These are phyloP conservation scores for Acronicta alni DNA, from an alignment of 2,888 invertebrate species.

Conservation along the genomic window DNA sequence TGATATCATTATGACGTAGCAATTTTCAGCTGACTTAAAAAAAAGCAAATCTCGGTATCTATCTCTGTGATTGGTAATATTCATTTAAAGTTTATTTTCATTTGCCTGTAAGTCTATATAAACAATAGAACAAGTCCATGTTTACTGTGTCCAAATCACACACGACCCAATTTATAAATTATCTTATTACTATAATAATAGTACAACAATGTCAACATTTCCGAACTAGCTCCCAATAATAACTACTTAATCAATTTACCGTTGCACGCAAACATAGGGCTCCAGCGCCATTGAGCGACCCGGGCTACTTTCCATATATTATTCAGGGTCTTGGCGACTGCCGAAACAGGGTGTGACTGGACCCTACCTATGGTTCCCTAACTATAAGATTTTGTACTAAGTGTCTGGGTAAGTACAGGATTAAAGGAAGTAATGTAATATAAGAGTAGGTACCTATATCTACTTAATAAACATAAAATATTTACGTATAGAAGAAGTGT, in stretches of 20 bases:
- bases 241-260: constrained; percentile 50
- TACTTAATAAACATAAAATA: no score
- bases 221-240: constrained; percentile 34
- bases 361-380: constrained; percentile 3
- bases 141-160: constrained; percentile 2
- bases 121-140: background rate
- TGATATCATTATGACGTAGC: no score
- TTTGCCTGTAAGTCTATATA: no score
- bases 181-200: constrained; percentile 21
- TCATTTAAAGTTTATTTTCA: no score
- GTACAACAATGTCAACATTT: constrained; percentile 22
- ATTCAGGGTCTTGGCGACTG: constrained; percentile 38
- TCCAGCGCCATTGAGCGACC: constrained; percentile 18
- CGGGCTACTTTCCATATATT: constrained; percentile 43
- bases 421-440: no score
- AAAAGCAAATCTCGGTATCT: no score
- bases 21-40: no score
- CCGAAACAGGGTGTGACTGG: constrained; percentile 35
- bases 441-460: no score
- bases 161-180: background rate
- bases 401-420: background rate
- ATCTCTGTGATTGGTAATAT: no score
- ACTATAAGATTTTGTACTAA: constrained; percentile 7
- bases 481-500: no score
- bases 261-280: constrained; percentile 43